Base-by-base conservation (phyloP, 2,113 vertebrate genomes). In the Anser brachyrhynchus region DNA sequence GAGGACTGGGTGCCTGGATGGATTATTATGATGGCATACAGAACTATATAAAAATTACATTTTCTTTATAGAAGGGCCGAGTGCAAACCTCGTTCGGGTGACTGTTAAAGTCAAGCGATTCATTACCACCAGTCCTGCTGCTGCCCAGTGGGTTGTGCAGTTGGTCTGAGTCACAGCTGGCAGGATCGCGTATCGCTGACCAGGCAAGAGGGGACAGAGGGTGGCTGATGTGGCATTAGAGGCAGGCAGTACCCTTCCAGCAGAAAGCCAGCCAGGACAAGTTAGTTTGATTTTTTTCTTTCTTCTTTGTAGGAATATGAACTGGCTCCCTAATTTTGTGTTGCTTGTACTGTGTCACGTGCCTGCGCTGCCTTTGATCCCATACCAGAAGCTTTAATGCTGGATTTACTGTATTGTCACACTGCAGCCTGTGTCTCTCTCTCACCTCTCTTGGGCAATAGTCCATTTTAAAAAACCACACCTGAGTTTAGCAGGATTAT, bases 111-210 rank as follows among this genome's bases (percentile, higher is more conserved):
- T 52, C 35, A 35, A 81, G 44, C 2, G 1, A 9, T 28, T 6
- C 5, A 0, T 29, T 29, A 6, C 21, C 15, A 5, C n/a, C 2
- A 1, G 12, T 31, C 18, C 64, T n/a, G 37, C 64, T 17, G 37
- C 1, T 1, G 51, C 35, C 22, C 0, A 1, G 33, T 2, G 75
- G 23, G 33, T 10, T 18, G 9, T 16, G 1, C 1, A 4, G 46
- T 4, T 0, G 4, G n/a, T 29, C 69, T 49, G 55, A 17, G 7
- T 7, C 11, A 0, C 44, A 66, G 46, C 64, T 58, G 46, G 23
- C 61, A 69, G 49, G 62, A 18, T 31, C 35, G 2, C 35, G n/a
- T 8, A 21, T 8, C 37, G 88, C 73, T 33, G 20, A 22, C 78
- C 41, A 57, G 12, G 61, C 61, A 66, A 33, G 10, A 37, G 64